Percentiles rank a stretch among this genome's conserved stretches.
Conservation (phyloP, 2,797 vertebrate genomes). For the Peromyscus aztecus region DNA sequence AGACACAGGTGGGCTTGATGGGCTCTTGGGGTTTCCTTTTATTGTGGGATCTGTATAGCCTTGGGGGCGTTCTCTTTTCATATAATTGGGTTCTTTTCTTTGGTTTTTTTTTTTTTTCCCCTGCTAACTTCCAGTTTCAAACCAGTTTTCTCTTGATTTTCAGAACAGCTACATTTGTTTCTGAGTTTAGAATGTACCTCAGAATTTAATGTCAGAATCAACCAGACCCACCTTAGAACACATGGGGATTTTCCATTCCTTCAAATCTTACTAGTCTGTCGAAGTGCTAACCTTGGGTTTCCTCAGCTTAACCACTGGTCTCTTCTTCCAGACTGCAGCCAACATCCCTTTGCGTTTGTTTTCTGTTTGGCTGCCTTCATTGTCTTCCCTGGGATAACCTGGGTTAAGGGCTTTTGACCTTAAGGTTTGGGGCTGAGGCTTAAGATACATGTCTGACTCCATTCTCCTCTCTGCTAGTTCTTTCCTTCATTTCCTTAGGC, state of each 20-base stretch:
- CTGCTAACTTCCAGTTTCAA: neutral
- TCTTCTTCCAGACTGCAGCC: neutral
- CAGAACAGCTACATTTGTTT: conserved; percentile 20
- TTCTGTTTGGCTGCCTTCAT: neutral
- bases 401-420: neutral
- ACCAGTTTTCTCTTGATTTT: conserved; percentile 33
- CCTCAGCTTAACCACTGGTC: neutral
- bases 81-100: neutral
- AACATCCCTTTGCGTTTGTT: neutral
- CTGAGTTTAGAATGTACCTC: neutral
- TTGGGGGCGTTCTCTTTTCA: neutral
- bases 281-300: neutral
- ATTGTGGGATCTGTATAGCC: neutral
- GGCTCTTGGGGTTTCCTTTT: neutral
- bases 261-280: neutral
- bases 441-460: neutral
- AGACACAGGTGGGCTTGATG: no score
- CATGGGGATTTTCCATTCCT: neutral
- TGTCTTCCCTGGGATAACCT: neutral
- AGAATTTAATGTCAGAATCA: neutral
- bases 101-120: neutral
- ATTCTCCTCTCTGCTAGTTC: neutral
- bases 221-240: neutral
- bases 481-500: neutral
- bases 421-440: neutral